Conservation (phyloP, 30 jellyfish, hydroid and myxozoan species). For the Catostylus mosaicus region DNA sequence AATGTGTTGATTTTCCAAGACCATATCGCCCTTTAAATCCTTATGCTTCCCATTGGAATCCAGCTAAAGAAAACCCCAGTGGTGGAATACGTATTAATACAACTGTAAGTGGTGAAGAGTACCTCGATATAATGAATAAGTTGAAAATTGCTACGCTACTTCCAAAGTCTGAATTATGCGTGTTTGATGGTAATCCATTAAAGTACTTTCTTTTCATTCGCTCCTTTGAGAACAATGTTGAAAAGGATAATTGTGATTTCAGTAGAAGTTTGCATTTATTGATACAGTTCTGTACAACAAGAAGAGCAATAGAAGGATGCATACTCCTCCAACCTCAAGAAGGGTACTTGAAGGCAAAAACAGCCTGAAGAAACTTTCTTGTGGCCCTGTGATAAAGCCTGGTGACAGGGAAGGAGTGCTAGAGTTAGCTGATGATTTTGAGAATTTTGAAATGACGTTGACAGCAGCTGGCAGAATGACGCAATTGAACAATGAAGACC, state of each 20-base stretch:
- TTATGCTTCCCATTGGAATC: slow-evolving; percentile 11
- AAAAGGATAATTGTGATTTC: no score
- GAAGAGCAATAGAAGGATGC: slow-evolving; percentile 7
- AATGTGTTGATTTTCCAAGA: not conserved
- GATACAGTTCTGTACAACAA: no score
- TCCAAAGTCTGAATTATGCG: no score
- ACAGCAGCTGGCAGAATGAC: slow-evolving; percentile 21
- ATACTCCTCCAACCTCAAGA: not conserved
- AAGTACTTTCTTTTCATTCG: no score
- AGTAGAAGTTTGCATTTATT: no score
- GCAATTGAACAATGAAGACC: no score
- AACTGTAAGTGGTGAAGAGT: slow-evolving; percentile 9
- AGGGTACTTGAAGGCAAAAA: not conserved
- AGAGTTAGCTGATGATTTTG: slow-evolving; percentile 16
- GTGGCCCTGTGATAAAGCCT: slow-evolving; percentile 29
- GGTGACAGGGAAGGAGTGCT: slow-evolving; percentile 18
- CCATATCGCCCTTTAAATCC: slow-evolving; percentile 7
- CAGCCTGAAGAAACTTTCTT: slow-evolving; percentile 3
- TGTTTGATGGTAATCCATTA: no score
- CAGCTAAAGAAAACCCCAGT: not conserved
- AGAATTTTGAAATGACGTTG: slow-evolving; percentile 9
- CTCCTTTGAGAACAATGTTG: no score
- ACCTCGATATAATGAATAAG: no score
- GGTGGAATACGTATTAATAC: slow-evolving; percentile 1
- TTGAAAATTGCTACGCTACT: no score